Percentiles rank a stretch among this genome's conserved stretches.
phyloP scores from a whole-genome alignment of 2,113 vertebrate species.

The Lophura nycthemera region DNA sequence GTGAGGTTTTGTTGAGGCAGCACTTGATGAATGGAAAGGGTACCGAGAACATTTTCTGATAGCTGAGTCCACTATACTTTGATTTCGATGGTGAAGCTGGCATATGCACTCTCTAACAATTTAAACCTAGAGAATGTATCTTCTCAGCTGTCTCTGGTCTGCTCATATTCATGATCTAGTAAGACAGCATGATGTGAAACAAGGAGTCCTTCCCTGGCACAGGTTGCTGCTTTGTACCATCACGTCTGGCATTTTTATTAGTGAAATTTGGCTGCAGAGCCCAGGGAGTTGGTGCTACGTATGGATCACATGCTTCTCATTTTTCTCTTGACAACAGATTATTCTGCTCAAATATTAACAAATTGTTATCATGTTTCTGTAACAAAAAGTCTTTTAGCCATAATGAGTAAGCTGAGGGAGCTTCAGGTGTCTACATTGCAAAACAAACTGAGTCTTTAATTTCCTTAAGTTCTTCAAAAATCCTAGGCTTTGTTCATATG shows the following conservation, averaged over 20 bases:
- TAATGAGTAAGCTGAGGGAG: slow-evolving; percentile 26
- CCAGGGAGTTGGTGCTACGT: background rate
- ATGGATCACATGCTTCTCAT: background rate
- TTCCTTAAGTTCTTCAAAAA: background rate
- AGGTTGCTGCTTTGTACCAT: background rate
- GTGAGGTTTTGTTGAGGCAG: background rate
- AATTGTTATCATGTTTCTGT: background rate
- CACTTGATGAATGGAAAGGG: background rate
- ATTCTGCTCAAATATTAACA: background rate
- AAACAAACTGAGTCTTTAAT: background rate
- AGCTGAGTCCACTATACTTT: background rate
- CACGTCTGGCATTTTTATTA: background rate
- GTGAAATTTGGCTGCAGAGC: background rate
- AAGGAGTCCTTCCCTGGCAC: background rate
- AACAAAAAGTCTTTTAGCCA: slow-evolving; percentile 13
- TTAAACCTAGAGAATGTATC: background rate
- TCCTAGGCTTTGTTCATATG: background rate
- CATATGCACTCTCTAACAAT: accelerated
- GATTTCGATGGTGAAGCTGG: background rate
- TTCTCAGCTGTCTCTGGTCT: background rate
- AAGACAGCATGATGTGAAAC: background rate
- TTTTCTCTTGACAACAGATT: background rate
- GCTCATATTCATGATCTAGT: background rate
- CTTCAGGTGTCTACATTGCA: slow-evolving; percentile 50
- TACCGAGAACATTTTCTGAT: background rate